Conservation (phyloP, 2,113 vertebrate species). For the Piaya cayana region DNA sequence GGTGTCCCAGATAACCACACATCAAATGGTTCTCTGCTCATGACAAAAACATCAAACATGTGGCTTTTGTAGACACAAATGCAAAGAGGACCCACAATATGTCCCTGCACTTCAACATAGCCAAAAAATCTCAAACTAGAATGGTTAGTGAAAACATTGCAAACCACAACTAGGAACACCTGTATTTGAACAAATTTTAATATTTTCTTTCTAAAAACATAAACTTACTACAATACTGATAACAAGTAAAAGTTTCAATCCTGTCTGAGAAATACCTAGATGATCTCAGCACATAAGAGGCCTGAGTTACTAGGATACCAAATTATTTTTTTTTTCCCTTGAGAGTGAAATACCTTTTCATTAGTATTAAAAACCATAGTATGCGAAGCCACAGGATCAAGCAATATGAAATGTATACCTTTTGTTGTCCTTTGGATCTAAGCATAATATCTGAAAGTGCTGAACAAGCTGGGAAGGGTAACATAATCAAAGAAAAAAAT, state of each 20-base stretch:
- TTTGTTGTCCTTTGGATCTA: background rate
- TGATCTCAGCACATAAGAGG: background rate
- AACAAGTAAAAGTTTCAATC: background rate
- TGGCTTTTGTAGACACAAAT: background rate
- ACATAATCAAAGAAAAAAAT: constrained; percentile 17
- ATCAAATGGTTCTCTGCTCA: background rate
- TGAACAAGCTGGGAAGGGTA: background rate
- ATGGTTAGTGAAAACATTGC: background rate
- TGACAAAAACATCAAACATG: background rate
- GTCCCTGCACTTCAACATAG: background rate
- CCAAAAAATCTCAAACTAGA: background rate
- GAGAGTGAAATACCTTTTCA: background rate
- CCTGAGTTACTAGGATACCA: background rate
- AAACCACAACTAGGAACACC: background rate
- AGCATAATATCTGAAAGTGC: background rate
- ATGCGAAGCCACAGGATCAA: background rate
- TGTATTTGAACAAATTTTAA: background rate
- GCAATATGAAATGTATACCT: background rate
- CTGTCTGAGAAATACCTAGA: background rate
- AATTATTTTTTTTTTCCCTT: background rate
- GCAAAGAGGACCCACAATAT: background rate
- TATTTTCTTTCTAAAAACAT: background rate
- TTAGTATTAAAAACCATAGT: background rate
- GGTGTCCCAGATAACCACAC: background rate
- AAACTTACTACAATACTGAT: background rate